A percentile compares a stretch with the other conserved stretches of the same genome.
Evolutionary conservation across 2,113 vertebrate genomes (phyloP).

Genomic region (Macaca nemestrina): DNA sequence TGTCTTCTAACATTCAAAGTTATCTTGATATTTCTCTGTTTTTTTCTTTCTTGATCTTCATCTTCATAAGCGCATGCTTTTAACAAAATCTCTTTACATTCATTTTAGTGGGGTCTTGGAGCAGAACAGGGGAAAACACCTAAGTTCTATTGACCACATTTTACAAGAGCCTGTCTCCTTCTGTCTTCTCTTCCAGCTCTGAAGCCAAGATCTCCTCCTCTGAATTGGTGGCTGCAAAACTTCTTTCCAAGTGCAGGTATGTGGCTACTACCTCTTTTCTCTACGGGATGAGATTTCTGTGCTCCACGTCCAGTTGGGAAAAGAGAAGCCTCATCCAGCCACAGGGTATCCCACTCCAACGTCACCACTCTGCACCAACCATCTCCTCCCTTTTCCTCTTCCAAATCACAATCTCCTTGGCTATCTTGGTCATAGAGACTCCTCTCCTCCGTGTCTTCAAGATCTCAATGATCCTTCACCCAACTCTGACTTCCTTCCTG

Average conservation of each 20-base stretch:
- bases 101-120: not conserved
- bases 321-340: not conserved
- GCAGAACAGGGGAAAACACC: not conserved
- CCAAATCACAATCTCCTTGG: not conserved
- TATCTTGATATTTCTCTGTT: not conserved
- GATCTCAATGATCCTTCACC: not conserved
- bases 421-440: not conserved
- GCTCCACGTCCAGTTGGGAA: not conserved
- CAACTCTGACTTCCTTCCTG: not conserved
- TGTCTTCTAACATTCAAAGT: conserved; percentile 44
- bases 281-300: not conserved
- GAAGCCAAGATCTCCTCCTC: not conserved
- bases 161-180: not conserved
- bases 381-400: not conserved
- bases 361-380: not conserved
- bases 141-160: not conserved
- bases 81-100: not conserved
- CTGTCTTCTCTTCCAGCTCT: not conserved
- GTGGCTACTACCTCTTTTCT: not conserved
- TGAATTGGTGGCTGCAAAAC: not conserved
- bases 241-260: not conserved
- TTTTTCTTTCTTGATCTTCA: not conserved
- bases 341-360: no score
- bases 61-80: not conserved
- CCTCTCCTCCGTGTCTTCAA: not conserved